Evolutionary conservation across 2,888 invertebrate genomes (phyloP).

Genomic region (Fragum sueziense): DNA sequence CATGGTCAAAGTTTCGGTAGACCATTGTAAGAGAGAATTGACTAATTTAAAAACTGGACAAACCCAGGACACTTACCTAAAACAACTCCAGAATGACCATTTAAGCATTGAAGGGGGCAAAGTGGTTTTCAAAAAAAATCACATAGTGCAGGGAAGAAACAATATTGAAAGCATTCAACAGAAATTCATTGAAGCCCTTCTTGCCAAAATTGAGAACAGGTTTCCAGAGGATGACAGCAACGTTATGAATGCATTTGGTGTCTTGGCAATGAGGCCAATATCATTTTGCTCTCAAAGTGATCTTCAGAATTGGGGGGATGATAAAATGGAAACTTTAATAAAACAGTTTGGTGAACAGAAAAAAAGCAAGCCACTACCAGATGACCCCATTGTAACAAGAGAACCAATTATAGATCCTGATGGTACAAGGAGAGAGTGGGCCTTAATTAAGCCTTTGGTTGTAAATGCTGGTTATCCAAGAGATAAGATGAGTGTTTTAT

Average conservation of each 20-base stretch:
- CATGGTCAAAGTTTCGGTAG: constrained; percentile 9
- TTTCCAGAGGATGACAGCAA: constrained; percentile 38
- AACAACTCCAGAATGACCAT: constrained; percentile 10
- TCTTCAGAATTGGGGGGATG: constrained; percentile 31
- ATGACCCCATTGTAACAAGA: not conserved
- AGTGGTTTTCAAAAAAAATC: constrained; percentile 27
- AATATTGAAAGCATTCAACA: constrained; percentile 25
- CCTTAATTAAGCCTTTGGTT: constrained; percentile 12
- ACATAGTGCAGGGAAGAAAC: constrained; percentile 27
- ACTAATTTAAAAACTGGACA: constrained; percentile 7
- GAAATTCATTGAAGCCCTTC: constrained; percentile 18
- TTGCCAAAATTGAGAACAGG: constrained; percentile 23
- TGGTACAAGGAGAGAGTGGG: constrained; percentile 27
- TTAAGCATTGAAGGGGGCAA: constrained; percentile 11
- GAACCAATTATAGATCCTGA: constrained; percentile 15
- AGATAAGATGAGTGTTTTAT: not conserved
- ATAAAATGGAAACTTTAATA: constrained; percentile 23
- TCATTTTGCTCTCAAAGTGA: constrained; percentile 16
- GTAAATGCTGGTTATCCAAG: constrained; percentile 22
- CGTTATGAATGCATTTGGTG: constrained; percentile 29
- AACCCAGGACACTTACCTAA: constrained; percentile 7
- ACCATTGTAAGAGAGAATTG: constrained; percentile 11
- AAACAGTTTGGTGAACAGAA: constrained; percentile 18
- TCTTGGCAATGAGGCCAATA: constrained; percentile 30
- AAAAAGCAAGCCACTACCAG: not conserved